Conservation (phyloP, 1,140 invertebrate genomes). For the Heliconius eleuchia region DNA sequence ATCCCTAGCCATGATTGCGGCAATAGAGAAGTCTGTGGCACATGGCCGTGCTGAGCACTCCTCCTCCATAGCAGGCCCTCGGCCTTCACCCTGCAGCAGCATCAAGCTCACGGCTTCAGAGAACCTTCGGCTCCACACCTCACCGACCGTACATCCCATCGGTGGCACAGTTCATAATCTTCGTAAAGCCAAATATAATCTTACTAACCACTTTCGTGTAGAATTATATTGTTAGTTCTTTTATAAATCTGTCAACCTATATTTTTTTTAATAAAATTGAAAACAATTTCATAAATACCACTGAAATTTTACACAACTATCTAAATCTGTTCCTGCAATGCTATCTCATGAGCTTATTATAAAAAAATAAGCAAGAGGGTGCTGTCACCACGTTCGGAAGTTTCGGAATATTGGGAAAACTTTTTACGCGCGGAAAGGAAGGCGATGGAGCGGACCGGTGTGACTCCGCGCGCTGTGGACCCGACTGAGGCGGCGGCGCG, state of each 20-base stretch:
- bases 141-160: constrained; percentile 78
- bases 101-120: constrained; percentile 68
- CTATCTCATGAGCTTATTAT: constrained; percentile 29
- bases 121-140: constrained; percentile 62
- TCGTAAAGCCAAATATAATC: constrained; percentile 28
- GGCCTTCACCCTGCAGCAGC: constrained; percentile 76
- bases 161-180: constrained; percentile 62
- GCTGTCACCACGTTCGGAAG: constrained; percentile 58
- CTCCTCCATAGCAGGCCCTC: constrained; percentile 79
- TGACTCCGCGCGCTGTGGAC: constrained; percentile 64
- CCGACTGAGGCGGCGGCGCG: constrained; percentile 65
- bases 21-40: constrained; percentile 94
- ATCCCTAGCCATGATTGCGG: constrained; percentile 91
- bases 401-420: constrained; percentile 68
- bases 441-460: constrained; percentile 60
- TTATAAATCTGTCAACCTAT: neutral
- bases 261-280: neutral
- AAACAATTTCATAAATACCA: neutral
- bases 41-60: constrained; percentile 84
- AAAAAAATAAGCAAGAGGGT: constrained; percentile 34
- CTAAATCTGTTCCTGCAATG: neutral
- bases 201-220: constrained; percentile 22
- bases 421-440: constrained; percentile 71
- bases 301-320: constrained; percentile 17
- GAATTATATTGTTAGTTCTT: neutral